Conservation (phyloP, 2,113 vertebrate genomes). For the Zapornia atra region DNA sequence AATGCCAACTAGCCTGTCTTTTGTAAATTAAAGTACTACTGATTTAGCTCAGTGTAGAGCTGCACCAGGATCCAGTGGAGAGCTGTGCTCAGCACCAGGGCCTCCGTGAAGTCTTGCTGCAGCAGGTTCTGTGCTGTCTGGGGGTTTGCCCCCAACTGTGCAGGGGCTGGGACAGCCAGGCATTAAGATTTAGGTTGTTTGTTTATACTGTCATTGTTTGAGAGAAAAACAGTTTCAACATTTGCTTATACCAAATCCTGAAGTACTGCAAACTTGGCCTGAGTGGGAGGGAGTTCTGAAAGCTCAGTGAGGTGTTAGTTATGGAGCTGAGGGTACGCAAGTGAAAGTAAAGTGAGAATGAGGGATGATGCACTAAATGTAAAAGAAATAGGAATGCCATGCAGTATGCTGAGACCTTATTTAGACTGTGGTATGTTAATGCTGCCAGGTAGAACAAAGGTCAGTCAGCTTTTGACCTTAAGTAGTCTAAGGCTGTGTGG, state of each 20-base stretch:
- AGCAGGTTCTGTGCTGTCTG: neutral
- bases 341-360: neutral
- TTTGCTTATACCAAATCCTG: slow-evolving; percentile 63
- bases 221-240: neutral
- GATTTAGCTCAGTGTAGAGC: neutral
- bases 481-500: neutral
- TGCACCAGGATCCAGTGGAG: neutral
- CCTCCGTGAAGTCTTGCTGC: neutral
- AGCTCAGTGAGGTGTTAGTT: neutral
- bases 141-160: neutral
- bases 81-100: neutral
- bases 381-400: neutral
- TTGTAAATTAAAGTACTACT: slow-evolving; percentile 42
- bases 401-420: neutral
- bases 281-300: neutral
- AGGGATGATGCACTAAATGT: neutral
- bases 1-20: slow-evolving; percentile 60
- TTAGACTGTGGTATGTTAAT: neutral
- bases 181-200: neutral
- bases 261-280: neutral
- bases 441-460: neutral
- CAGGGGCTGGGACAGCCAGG: neutral
- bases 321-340: neutral
- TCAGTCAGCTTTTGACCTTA: neutral
- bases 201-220: neutral